Conservation (phyloP, 1,140 invertebrate genomes). For the Platorchestia sp. region DNA sequence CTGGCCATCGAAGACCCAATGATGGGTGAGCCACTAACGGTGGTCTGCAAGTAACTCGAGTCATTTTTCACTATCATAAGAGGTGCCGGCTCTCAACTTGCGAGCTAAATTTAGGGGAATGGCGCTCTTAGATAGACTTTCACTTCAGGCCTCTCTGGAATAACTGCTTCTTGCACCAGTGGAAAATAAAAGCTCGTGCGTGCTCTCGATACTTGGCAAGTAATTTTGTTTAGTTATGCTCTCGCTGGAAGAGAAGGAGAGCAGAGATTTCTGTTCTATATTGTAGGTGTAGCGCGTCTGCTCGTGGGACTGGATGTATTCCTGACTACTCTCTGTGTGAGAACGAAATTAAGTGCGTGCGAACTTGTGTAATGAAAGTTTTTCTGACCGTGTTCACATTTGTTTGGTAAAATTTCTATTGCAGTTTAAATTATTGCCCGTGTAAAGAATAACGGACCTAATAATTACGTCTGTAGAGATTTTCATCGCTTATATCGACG, state of each 20-base stretch:
- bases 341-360: background rate
- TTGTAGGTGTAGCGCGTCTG: background rate
- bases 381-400: background rate
- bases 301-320: background rate
- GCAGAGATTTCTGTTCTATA: background rate
- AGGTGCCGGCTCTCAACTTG: constrained; percentile 45
- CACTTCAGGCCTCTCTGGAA: constrained; percentile 10
- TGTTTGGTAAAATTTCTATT: background rate
- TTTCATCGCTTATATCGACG: too few species aligned
- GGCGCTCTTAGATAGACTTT: background rate
- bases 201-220: background rate
- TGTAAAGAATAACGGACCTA: background rate
- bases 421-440: background rate
- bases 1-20: constrained; percentile 23
- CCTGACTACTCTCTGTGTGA: background rate
- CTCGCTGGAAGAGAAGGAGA: background rate
- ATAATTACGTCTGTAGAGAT: too few species aligned
- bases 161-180: background rate
- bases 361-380: background rate
- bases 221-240: background rate
- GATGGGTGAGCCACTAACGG: constrained; percentile 48
- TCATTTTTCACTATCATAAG: constrained; percentile 55
- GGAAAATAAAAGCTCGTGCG: background rate
- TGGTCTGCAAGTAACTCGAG: constrained; percentile 14
- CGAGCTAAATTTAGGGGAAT: constrained; percentile 23